Conservation (phyloP, 2,888 invertebrate genomes). For the Drosophila paracracens region DNA sequence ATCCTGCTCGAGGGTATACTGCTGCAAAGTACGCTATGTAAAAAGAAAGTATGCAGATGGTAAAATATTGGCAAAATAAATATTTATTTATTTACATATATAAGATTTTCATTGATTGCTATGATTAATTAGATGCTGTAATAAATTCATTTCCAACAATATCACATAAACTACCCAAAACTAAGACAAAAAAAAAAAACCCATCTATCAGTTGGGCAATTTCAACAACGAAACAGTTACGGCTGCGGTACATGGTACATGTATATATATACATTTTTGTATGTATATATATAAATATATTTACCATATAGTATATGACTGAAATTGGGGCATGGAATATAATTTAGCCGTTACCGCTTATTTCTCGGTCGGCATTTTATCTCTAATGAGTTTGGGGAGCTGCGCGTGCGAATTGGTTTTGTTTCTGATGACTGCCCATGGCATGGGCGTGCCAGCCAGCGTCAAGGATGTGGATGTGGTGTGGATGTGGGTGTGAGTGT, state of each 20-base stretch:
- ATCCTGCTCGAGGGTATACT: background rate
- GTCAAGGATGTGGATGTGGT: slow-evolving; percentile 4
- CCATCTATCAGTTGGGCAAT: slow-evolving; percentile 48
- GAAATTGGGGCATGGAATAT: slow-evolving; percentile 33
- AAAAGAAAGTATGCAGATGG: background rate
- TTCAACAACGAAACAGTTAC: slow-evolving; percentile 39
- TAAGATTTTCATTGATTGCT: background rate
- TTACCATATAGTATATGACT: background rate
- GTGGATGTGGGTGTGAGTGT: background rate
- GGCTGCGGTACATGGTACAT: background rate
- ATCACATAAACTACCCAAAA: slow-evolving; percentile 25
- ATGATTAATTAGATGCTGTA: slow-evolving; percentile 29
- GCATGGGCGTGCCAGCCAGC: slow-evolving; percentile 57
- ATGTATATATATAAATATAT: background rate
- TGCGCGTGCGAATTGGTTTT: slow-evolving; percentile 65
- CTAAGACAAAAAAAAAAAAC: slow-evolving; percentile 14
- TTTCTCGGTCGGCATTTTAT: slow-evolving; percentile 45
- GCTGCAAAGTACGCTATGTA: background rate
- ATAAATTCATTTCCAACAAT: slow-evolving; percentile 23
- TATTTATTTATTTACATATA: background rate
- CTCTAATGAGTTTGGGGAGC: slow-evolving; percentile 65
- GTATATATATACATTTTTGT: background rate
- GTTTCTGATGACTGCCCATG: slow-evolving; percentile 64
- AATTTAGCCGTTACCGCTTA: slow-evolving; percentile 57
- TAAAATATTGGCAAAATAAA: too few relatives aligned